Percentiles rank a stretch among this genome's conserved stretches.
These are phyloP conservation scores for Neopelma chrysocephalum DNA, from an alignment of 2,797 vertebrate species.

Conservation along the genomic window DNA sequence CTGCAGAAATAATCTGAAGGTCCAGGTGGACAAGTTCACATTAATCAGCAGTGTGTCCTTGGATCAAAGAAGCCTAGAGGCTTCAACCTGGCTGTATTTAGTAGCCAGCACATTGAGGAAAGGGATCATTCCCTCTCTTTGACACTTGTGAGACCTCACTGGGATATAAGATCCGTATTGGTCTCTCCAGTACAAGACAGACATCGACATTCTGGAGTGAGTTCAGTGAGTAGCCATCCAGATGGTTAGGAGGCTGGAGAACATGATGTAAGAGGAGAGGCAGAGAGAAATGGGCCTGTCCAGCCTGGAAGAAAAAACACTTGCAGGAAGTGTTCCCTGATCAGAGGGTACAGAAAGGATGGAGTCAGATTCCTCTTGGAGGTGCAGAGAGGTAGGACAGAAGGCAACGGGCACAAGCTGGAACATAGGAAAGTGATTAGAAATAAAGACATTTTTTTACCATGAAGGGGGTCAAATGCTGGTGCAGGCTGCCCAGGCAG, in stretches of 20 bases:
- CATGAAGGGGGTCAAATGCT: not conserved
- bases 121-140: not conserved
- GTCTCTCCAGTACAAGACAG: not conserved
- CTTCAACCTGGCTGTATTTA: not conserved
- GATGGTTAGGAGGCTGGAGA: not conserved
- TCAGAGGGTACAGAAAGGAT: not conserved
- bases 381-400: not conserved
- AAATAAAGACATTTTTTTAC: not conserved
- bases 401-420: not conserved
- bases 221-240: not conserved
- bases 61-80: not conserved
- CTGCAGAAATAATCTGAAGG: not conserved
- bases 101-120: not conserved
- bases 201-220: not conserved
- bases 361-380: not conserved
- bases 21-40: not conserved
- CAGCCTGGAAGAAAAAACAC: not conserved
- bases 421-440: not conserved
- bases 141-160: not conserved
- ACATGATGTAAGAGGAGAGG: not conserved
- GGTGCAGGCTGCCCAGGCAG: not conserved
- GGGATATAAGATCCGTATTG: not conserved
- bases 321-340: not conserved
- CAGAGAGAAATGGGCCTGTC: not conserved
- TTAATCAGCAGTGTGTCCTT: not conserved